These are phyloP conservation scores for Platichthys flesus DNA, from an alignment of 2,113 vertebrate genomes.

Conservation along the genomic window DNA sequence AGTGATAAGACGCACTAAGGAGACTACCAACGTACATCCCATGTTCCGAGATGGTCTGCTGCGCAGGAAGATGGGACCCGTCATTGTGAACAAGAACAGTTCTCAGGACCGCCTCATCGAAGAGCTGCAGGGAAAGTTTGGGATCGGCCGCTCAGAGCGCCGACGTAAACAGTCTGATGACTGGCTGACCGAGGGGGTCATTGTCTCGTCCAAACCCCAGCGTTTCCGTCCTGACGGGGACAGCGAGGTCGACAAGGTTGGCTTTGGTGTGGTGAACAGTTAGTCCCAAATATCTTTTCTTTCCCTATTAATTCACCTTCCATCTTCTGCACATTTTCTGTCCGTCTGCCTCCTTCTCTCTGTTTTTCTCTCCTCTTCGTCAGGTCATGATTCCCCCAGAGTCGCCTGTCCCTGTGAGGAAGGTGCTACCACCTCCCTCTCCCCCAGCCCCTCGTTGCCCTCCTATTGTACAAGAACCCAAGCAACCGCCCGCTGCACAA, in stretches of 20 bases:
- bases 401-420: constrained; percentile 88
- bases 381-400: constrained; percentile 92
- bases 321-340: constrained; percentile 24
- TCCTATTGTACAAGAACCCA: constrained; percentile 70
- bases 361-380: constrained; percentile 63
- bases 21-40: constrained; percentile 91
- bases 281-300: neutral
- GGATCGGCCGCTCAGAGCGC: constrained; percentile 84
- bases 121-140: constrained; percentile 94
- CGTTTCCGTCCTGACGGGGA: constrained; percentile 80
- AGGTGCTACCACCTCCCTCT: constrained; percentile 84
- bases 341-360: constrained; percentile 45
- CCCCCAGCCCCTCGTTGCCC: constrained; percentile 68
- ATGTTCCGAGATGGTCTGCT: constrained; percentile 92
- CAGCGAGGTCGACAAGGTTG: constrained; percentile 89
- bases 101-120: constrained; percentile 92
- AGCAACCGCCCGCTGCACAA: constrained; percentile 42
- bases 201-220: constrained; percentile 87
- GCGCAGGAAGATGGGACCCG: constrained; percentile 90
- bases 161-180: constrained; percentile 82
- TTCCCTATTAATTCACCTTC: constrained; percentile 12
- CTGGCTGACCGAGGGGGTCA: constrained; percentile 91
- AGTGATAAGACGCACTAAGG: constrained; percentile 96
- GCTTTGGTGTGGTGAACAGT: constrained; percentile 30
- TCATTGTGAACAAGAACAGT: constrained; percentile 89